Evolutionary conservation across 2,888 invertebrate species (phyloP).

Genomic region (Tupiocoris notatus): DNA sequence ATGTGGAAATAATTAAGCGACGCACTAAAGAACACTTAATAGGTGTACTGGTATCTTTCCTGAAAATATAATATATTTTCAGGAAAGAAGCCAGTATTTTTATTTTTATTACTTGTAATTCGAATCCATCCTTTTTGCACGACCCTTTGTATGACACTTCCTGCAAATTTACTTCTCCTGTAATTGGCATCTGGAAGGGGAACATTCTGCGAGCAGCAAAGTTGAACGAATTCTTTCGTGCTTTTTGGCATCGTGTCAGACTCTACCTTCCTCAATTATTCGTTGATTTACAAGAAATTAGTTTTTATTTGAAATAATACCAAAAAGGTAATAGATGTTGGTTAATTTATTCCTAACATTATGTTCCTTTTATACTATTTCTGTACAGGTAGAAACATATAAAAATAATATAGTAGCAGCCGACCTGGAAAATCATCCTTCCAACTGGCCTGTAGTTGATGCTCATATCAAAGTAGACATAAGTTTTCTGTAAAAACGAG

Average conservation of each 20-base stretch:
- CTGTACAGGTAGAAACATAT: too few relatives aligned
- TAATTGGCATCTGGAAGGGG: slow-evolving; percentile 9
- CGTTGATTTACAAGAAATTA: too few relatives aligned
- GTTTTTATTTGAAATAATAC: too few relatives aligned
- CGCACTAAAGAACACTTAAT: too few relatives aligned
- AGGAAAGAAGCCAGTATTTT: too few relatives aligned
- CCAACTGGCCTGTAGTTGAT: slow-evolving; percentile 22
- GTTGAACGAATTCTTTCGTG: slow-evolving; percentile 28
- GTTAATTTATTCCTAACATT: too few relatives aligned
- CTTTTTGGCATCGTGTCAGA: slow-evolving; percentile 18
- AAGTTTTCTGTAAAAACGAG: slow-evolving; percentile 33
- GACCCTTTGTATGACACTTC: slow-evolving; percentile 6
- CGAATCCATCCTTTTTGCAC: slow-evolving; percentile 29
- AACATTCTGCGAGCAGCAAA: slow-evolving; percentile 27
- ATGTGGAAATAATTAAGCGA: too few relatives aligned
- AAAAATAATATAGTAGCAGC: too few relatives aligned
- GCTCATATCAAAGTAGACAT: slow-evolving; percentile 33
- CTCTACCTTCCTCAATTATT: slow-evolving; percentile 25
- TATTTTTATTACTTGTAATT: slow-evolving; percentile 7
- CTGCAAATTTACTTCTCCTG: slow-evolving; percentile 25
- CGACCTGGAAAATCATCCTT: slow-evolving; percentile 39
- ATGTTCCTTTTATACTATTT: too few relatives aligned
- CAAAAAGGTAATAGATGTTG: too few relatives aligned
- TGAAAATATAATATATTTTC: too few relatives aligned
- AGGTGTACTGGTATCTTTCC: too few relatives aligned